Evolutionary conservation across 2,113 vertebrate species (phyloP).

Genomic region (Harpagus bidentatus): DNA sequence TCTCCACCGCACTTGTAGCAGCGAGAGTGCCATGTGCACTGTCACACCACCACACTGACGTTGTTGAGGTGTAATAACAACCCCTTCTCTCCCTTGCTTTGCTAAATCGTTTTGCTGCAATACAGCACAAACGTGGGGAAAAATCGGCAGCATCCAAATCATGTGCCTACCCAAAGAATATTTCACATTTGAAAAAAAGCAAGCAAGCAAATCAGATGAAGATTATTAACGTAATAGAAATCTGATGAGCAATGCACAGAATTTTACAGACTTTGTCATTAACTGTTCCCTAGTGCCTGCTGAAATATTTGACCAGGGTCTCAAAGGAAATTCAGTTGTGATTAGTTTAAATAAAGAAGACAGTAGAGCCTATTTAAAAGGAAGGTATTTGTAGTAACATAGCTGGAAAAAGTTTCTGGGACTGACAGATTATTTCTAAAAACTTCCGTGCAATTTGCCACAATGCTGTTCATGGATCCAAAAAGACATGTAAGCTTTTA

Average conservation of each 20-base stretch:
- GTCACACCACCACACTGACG: not conserved
- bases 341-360: not conserved
- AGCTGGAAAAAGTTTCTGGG: not conserved
- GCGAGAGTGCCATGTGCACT: not conserved
- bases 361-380: not conserved
- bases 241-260: not conserved
- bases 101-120: not conserved
- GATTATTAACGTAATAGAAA: not conserved
- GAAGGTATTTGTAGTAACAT: not conserved
- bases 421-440: not conserved
- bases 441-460: not conserved
- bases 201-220: not conserved
- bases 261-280: not conserved
- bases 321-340: not conserved
- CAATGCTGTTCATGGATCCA: not conserved
- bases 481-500: not conserved
- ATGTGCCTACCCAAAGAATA: not conserved
- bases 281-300: not conserved
- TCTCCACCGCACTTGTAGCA: fast-evolving
- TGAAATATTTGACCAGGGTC: not conserved
- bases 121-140: not conserved
- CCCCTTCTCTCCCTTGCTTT: not conserved
- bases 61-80: not conserved
- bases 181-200: not conserved
- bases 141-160: not conserved